phyloP scores from a whole-genome alignment of 2,888 invertebrate genomes.

The Strigamia crassipes region DNA sequence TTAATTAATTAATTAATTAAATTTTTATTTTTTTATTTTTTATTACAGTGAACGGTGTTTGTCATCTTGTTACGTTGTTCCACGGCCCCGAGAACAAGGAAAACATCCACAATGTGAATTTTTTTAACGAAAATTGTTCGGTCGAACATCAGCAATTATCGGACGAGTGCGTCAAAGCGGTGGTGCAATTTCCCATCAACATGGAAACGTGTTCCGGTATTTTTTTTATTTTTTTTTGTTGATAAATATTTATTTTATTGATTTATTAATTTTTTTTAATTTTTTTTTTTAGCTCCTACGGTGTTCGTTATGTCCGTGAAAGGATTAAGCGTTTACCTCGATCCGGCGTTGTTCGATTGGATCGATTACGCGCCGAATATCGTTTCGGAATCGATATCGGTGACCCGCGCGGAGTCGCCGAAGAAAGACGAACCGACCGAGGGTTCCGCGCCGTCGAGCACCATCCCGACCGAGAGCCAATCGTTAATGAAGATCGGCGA shows the following conservation, averaged over 20 bases:
- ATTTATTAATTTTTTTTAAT: no score
- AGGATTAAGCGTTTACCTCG: slow-evolving; percentile 31
- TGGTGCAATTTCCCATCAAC: slow-evolving; percentile 28
- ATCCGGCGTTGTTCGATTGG: slow-evolving; percentile 43
- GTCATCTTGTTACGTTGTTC: not conserved
- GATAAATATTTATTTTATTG: no score
- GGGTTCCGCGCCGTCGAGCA: not conserved
- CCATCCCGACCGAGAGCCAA: not conserved
- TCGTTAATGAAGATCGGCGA: not conserved
- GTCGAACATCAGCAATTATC: not conserved
- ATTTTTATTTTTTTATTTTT: no score
- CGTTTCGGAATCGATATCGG: not conserved
- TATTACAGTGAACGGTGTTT: not conserved
- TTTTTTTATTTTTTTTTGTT: not conserved
- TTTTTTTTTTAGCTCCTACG: slow-evolving; percentile 39
- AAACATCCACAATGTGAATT: not conserved
- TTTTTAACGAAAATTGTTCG: slow-evolving; percentile 5
- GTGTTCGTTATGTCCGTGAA: slow-evolving; percentile 22
- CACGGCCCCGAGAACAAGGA: slow-evolving; percentile 39
- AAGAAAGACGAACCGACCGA: not conserved
- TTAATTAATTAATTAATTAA: no score
- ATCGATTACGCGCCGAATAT: slow-evolving; percentile 27
- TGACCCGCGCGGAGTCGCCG: not conserved
- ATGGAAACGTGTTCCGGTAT: slow-evolving; percentile 17
- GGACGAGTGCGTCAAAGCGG: not conserved